These are phyloP conservation scores for Thalassarche chlororhynchos DNA, from an alignment of 2,113 vertebrate genomes.

Conservation along the genomic window DNA sequence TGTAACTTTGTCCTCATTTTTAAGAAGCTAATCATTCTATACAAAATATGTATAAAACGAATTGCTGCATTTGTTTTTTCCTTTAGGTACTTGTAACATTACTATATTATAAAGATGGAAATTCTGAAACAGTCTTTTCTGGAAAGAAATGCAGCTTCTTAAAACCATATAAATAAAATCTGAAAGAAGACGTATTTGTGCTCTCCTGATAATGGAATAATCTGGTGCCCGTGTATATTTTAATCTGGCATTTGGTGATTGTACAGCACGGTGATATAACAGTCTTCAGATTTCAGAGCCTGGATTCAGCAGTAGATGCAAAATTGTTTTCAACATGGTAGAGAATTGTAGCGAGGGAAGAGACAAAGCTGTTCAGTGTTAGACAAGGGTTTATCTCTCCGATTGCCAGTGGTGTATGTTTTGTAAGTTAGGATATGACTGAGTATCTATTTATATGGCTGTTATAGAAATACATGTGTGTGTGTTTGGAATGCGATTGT, in stretches of 20 bases:
- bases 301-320: not conserved
- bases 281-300: not conserved
- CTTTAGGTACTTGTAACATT: not conserved
- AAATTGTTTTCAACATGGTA: not conserved
- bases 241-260: not conserved
- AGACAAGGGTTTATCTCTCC: constrained; percentile 5
- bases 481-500: not conserved
- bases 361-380: constrained; percentile 1
- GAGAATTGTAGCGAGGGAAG: not conserved
- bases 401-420: not conserved
- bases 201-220: not conserved
- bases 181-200: not conserved
- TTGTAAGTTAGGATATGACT: not conserved
- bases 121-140: not conserved
- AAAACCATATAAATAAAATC: not conserved
- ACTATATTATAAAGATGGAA: not conserved
- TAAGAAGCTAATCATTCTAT: not conserved
- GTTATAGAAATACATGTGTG: not conserved
- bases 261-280: not conserved
- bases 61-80: not conserved
- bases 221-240: not conserved
- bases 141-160: not conserved
- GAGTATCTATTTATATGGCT: not conserved
- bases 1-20: not conserved
- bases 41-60: not conserved